Base-by-base conservation (phyloP, 2,113 vertebrate genomes). In the Bufo bufo region DNA sequence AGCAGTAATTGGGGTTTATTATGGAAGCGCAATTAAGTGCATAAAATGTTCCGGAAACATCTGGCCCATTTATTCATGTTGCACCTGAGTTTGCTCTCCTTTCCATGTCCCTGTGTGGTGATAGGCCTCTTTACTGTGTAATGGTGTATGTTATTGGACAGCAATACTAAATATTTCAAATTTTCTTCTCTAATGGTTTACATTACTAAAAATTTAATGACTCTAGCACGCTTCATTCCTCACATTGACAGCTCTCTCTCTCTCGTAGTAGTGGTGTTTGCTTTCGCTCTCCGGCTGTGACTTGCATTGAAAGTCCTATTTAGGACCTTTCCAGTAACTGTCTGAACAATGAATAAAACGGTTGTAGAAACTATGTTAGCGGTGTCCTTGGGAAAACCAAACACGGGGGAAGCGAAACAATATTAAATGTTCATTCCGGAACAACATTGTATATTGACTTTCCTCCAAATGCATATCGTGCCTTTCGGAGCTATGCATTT, bases 401-500 rank as follows among this genome's bases (percentile, higher is more conserved):
- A 80, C 61, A 65, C n/a, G 11, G 52, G 61, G 33, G 71, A 80
- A 87, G 47, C 71, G 58, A 80, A 87, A 80, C 85, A 66, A 81
- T 87, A 80, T 80, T 71, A 87, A 87, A 71, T 87, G 77, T 80
- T 87, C 69, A 80, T 80, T 69, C 61, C 45, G 23, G 23, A 87
- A 69, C 33, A 54, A 87, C 58, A 77, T 85, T 19, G 45, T 77
- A 11, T 80, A 80, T 87, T 69, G 63, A 87, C 77, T 87, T 80
- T 81, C 50, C 85, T 80, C 77, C 85, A 80, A 80, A 80, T 71
- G 77, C 85, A 52, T 87, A 45, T 61, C 4, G 77, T 58, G 77
- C 63, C 61, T 52, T 58, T 79, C 79, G 71, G 23, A 66, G 85
- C 61, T 54, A 87, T 87, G 85, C 85, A 87, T 87, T 87, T 80